Evolutionary conservation across 2,797 vertebrate species (phyloP).

Genomic region (Channallabes apus): DNA sequence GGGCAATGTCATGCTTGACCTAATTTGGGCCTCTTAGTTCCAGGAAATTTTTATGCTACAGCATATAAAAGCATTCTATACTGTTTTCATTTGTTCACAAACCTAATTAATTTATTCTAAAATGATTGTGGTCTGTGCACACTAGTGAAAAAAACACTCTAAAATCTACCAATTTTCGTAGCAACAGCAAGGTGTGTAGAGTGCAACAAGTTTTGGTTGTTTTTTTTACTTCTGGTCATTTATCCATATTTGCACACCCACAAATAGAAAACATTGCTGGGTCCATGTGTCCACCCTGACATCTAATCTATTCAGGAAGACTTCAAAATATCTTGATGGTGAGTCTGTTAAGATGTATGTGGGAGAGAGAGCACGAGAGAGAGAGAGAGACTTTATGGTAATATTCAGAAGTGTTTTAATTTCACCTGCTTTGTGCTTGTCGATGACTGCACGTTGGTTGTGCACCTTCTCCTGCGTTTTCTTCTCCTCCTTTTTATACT

Average conservation of each 20-base stretch:
- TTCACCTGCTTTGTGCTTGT: constrained; percentile 78
- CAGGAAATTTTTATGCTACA: background rate
- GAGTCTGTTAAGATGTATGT: background rate
- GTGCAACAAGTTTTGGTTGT: too few species aligned
- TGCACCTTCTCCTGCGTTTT: constrained; percentile 75
- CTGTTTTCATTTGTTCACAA: background rate
- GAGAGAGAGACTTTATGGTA: background rate
- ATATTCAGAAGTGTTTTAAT: background rate
- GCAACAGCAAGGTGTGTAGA: background rate
- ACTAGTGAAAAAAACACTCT: background rate
- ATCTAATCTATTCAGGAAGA: background rate
- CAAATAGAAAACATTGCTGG: background rate
- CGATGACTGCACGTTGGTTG: constrained; percentile 66
- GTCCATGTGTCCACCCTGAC: background rate
- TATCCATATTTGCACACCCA: too few species aligned
- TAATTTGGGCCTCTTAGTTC: background rate
- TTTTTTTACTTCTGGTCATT: too few species aligned
- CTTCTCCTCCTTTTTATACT: constrained; percentile 71
- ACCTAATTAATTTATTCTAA: background rate
- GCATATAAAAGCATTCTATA: background rate
- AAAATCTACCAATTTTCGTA: background rate
- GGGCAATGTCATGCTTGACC: too few species aligned
- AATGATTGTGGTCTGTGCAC: background rate
- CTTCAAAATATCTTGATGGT: background rate
- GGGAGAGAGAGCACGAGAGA: too few species aligned